Evolutionary conservation across 2,113 vertebrate species (phyloP).

Genomic region (Anhinga rufa): DNA sequence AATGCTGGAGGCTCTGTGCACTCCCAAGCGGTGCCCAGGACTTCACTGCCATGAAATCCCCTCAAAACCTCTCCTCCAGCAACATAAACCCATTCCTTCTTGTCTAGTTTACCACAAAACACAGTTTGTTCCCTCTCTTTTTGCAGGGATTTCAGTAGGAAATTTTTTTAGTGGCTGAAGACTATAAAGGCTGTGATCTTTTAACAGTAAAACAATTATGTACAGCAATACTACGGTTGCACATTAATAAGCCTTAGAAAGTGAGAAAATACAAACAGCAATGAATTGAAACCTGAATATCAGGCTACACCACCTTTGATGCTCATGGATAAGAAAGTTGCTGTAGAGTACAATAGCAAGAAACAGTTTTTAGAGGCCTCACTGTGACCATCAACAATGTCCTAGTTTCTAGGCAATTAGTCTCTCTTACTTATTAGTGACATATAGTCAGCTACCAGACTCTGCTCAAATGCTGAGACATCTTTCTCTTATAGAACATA

Average conservation of each 20-base stretch:
- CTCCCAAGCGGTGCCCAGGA: background rate
- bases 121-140: background rate
- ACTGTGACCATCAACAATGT: background rate
- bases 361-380: background rate
- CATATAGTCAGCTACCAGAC: background rate
- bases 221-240: background rate
- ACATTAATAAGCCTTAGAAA: background rate
- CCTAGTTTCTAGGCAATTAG: background rate
- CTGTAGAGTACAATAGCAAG: background rate
- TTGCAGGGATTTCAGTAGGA: background rate
- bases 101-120: background rate
- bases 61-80: background rate
- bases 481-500: background rate
- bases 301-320: background rate
- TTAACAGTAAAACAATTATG: background rate
- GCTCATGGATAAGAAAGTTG: background rate
- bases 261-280: background rate
- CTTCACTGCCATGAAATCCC: background rate
- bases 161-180: background rate
- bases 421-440: background rate
- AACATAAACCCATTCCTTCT: background rate
- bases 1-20: background rate
- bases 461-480: background rate
- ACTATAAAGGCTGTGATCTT: background rate
- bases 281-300: background rate